Evolutionary conservation across 2,888 invertebrate species (phyloP).

Genomic region (Athrips mouffetella): DNA sequence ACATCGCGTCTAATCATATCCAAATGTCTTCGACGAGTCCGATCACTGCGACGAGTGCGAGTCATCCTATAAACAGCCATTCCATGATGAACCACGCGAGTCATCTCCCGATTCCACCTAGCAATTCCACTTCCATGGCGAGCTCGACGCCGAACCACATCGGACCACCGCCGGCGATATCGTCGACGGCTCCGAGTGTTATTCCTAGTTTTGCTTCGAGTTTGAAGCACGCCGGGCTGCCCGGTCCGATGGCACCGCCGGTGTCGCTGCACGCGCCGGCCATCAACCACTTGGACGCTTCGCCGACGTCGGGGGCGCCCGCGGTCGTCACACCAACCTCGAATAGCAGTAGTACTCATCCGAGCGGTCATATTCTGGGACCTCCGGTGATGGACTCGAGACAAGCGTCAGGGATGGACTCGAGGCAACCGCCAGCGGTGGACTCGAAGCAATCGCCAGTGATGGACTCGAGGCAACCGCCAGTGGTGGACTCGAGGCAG

Average conservation of each 20-base stretch:
- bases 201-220: slow-evolving; percentile 57
- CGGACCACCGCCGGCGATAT: slow-evolving; percentile 45
- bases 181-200: slow-evolving; percentile 48
- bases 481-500: slow-evolving; percentile 60
- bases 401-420: slow-evolving; percentile 42
- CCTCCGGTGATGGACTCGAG: slow-evolving; percentile 48
- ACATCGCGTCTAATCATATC: slow-evolving; percentile 76
- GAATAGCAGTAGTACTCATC: slow-evolving; percentile 34
- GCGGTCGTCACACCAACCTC: slow-evolving; percentile 44
- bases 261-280: slow-evolving; percentile 45
- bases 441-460: slow-evolving; percentile 48
- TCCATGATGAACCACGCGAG: slow-evolving; percentile 58
- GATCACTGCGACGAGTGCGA: slow-evolving; percentile 58
- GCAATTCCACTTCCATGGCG: slow-evolving; percentile 44
- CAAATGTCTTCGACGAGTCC: slow-evolving; percentile 65
- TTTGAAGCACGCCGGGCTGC: slow-evolving; percentile 57
- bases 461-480: slow-evolving; percentile 48
- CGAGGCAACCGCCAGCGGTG: slow-evolving; percentile 41
- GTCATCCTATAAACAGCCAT: slow-evolving; percentile 59
- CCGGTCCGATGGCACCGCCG: slow-evolving; percentile 41
- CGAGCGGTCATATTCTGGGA: slow-evolving; percentile 56
- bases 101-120: slow-evolving; percentile 43
- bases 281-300: slow-evolving; percentile 47
- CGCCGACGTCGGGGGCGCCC: slow-evolving; percentile 43
- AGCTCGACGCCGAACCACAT: slow-evolving; percentile 53